Evolutionary conservation across 2,888 invertebrate genomes (phyloP), one percentile per base, ranked within the genome.

Genomic region (Podotricha telesiphe): DNA sequence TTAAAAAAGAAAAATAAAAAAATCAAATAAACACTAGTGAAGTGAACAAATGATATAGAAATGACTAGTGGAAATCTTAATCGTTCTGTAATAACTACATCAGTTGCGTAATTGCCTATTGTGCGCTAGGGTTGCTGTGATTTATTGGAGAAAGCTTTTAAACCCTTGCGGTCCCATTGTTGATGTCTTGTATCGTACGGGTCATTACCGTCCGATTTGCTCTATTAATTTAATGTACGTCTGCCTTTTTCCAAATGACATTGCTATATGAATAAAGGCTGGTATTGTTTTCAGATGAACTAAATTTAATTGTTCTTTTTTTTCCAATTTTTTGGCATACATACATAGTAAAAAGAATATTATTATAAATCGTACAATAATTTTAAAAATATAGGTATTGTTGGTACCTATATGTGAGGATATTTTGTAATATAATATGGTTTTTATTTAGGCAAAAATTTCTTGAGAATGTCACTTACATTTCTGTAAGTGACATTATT

Each of bases 141-240:
- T 92, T 92, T 91, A 92, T 92, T 80, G 82, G 84, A 85, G 90
- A 91, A 91, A 89, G 92, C 91, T 91, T 85, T 92, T 92, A 92
- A 91, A 88, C 92, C 91, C 91, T 91, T 91, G 88, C 87, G 82
- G 79, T 82, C 76, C 76, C 72, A 75, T 78, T 78, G 78, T 88
- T 85, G 80, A 79, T 83, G 77, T 82, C 80, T 81, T 78, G 77
- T 78, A 79, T 78, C 51, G 75, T 75, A 80, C 74, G 84, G 80
- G 79, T 86, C 87, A 86, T 89, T 88, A 86, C 80, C 79, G 78
- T 78, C 77, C 74, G 84, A 82, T 85, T 83, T 84, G 84, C 80
- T 83, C 83, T 86, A 82, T 82, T 87, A 87, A 86, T 81, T 83
- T 78, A 77, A 80, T 82, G 83, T 79, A 79, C 67, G 71, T 68